Evolutionary conservation across 2,888 invertebrate species (phyloP), one percentile per base, ranked within the genome.

Genomic region (Cyaniris semiargus): DNA sequence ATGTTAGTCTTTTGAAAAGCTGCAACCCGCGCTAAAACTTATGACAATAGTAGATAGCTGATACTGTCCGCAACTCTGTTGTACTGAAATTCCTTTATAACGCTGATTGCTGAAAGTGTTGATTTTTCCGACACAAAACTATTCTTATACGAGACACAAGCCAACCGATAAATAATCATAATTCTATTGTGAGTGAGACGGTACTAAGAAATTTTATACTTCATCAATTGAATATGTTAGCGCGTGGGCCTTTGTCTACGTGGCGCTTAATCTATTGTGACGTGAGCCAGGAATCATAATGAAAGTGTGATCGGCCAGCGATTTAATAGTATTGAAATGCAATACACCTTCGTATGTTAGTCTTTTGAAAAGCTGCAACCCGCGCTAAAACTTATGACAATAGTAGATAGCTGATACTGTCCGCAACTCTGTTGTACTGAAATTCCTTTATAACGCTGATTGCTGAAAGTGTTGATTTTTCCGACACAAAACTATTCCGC

Each of bases 91-190:
- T 38, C 7, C 8, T 10, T 38, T 8, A 10, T 8, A 38, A 38
- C 38, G n/a, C n/a, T n/a, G n/a, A n/a, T n/a, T n/a, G 38, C 10
- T 10, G 8, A 10, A 38, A 38, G 38, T 38, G 10, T n/a, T n/a
- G n/a, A n/a, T 38, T 8, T 38, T 10, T 38, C 10, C 10, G 38
- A 10, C 38, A 38, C 10, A 38, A 38, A 38, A 38, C 38, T n/a
- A n/a, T 94, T 94, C 94, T 94, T 94, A 94, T 94, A 93, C 93
- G 93, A 90, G 92, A 93, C 93, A 94, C 93, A 92, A 93, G 94
- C 92, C 92, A 94, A 92, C 90, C 93, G 94, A 94, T 94, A 94
- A 93, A 94, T 94, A 93, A 94, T 93, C 94, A 94, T 94, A 94
- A 94, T 93, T 93, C 93, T 92, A 94, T 94, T 94, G 94, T 94